phyloP scores from a whole-genome alignment of 2,113 vertebrate species.

The Rutilus rutilus region DNA sequence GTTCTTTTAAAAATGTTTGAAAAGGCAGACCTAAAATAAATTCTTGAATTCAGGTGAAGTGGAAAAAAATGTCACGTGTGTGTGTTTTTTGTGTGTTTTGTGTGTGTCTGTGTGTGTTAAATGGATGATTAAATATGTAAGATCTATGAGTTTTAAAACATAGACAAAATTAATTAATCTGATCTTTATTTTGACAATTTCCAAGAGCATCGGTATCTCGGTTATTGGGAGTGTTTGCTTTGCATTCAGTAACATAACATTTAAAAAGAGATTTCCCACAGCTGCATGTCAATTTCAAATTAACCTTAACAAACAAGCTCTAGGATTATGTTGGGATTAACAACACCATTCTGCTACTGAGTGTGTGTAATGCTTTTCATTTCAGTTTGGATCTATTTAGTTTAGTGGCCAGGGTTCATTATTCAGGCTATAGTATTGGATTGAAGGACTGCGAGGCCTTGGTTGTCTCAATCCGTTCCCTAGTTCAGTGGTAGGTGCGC shows the following conservation, averaged over 20 bases:
- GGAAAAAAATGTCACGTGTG: too few relatives aligned
- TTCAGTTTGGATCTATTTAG: background rate
- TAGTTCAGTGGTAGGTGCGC: background rate
- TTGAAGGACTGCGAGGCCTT: background rate
- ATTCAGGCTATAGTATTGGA: background rate
- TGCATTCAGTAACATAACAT: background rate
- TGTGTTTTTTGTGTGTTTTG: too few relatives aligned
- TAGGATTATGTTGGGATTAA: conserved; percentile 6
- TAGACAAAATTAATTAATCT: background rate
- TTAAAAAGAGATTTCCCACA: background rate
- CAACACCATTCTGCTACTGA: background rate
- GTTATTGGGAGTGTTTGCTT: background rate
- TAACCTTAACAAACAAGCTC: conserved; percentile 28
- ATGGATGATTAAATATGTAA: background rate
- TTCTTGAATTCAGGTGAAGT: background rate
- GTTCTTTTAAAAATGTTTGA: conserved; percentile 26
- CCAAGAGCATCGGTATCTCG: background rate
- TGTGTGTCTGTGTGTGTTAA: background rate
- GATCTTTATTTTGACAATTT: background rate
- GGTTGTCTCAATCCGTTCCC: background rate
- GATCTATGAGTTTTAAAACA: background rate
- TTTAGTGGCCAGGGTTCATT: background rate
- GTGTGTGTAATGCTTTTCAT: background rate
- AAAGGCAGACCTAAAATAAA: conserved; percentile 7
- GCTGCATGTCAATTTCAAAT: background rate